Conservation (phyloP, 2,797 vertebrate genomes). For the Sciurus carolinensis region DNA sequence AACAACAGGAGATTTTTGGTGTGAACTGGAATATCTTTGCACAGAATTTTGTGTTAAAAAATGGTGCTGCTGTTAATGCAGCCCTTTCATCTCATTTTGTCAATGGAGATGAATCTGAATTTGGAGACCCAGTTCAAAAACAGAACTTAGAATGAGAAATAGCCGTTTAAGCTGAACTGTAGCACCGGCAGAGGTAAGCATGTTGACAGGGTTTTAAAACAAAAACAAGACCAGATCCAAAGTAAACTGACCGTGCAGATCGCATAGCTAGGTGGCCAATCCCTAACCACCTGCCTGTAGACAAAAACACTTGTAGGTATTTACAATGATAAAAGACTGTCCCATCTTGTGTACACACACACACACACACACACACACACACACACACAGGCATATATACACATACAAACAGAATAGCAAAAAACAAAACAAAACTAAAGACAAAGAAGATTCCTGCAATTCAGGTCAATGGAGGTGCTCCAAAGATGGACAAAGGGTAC, state of each 20-base stretch:
- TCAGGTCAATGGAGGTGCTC: not conserved
- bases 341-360: not conserved
- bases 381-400: not conserved
- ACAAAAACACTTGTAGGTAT: not conserved
- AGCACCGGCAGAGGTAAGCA: not conserved
- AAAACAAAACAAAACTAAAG: not conserved
- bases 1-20: not conserved
- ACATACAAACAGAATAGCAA: fast-evolving
- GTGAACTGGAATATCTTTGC: not conserved
- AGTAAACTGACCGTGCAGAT: not conserved
- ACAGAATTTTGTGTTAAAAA: not conserved
- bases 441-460: not conserved
- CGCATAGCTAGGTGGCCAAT: not conserved
- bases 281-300: not conserved
- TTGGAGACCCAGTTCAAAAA: not conserved
- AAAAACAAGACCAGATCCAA: constrained; percentile 14
- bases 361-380: not conserved
- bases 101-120: not conserved
- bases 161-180: not conserved
- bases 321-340: not conserved
- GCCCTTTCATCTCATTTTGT: not conserved
- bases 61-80: not conserved
- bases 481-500: not conserved
- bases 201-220: constrained; percentile 1
- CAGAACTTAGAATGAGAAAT: not conserved